A percentile compares a stretch with the other conserved stretches of the same genome.
Conservation (phyloP, 1,140 invertebrate species). For the Drosophila punjabiensis region DNA sequence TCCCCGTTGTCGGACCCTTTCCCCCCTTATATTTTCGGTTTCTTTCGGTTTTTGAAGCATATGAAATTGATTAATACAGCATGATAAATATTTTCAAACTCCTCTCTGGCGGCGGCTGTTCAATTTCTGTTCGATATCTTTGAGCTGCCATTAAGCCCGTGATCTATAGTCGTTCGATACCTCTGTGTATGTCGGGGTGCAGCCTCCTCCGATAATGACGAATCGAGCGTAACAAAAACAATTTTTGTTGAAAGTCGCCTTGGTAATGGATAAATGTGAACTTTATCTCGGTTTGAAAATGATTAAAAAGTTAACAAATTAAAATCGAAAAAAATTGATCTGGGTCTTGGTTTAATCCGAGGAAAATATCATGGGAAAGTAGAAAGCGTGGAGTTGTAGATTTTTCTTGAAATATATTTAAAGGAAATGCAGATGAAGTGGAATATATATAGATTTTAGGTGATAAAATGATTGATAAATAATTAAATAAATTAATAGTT, state of each 20-base stretch:
- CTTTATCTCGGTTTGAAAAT: slow-evolving; percentile 42
- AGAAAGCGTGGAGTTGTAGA: slow-evolving; percentile 30
- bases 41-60: slow-evolving; percentile 53
- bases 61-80: slow-evolving; percentile 82
- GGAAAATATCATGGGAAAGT: slow-evolving; percentile 38
- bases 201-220: slow-evolving; percentile 36
- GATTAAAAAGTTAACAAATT: slow-evolving; percentile 43
- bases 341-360: slow-evolving; percentile 7
- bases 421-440: neutral
- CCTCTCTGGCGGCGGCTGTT: slow-evolving; percentile 49
- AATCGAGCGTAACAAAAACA: slow-evolving; percentile 40
- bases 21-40: slow-evolving; percentile 12
- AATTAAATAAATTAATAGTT: neutral
- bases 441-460: neutral
- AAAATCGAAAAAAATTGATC: slow-evolving; percentile 21
- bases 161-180: slow-evolving; percentile 76
- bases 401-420: neutral
- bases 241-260: slow-evolving; percentile 37
- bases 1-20: slow-evolving; percentile 31
- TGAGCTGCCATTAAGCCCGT: slow-evolving; percentile 69
- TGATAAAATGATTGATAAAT: neutral
- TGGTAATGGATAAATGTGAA: slow-evolving; percentile 54
- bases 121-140: slow-evolving; percentile 58
- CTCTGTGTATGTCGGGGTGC: slow-evolving; percentile 35
- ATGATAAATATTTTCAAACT: slow-evolving; percentile 78